Evolutionary conservation across 1,140 invertebrate genomes (phyloP).

Genomic region (Stegodyphus dumicola): DNA sequence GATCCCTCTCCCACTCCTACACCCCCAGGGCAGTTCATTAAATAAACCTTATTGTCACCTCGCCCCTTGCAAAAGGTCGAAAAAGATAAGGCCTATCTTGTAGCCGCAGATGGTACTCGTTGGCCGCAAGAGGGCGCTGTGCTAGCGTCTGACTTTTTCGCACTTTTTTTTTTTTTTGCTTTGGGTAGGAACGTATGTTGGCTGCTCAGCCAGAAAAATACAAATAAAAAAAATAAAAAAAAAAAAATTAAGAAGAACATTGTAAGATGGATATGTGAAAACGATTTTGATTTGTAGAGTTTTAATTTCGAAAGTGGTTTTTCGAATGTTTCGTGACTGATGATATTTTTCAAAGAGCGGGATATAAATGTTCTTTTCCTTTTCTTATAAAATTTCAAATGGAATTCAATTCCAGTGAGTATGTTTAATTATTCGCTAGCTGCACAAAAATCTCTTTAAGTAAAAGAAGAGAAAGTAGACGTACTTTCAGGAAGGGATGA

Average conservation of each 20-base stretch:
- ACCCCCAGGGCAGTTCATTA: constrained; percentile 51
- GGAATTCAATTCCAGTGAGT: too few species aligned
- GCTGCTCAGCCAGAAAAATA: too few species aligned
- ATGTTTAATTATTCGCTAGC: too few species aligned
- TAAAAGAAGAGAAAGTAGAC: too few species aligned
- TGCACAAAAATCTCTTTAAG: too few species aligned
- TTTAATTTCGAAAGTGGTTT: constrained; percentile 28
- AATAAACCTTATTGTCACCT: constrained; percentile 59
- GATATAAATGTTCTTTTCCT: too few species aligned
- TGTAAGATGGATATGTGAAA: not conserved
- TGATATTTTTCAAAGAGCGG: too few species aligned
- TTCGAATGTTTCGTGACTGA: not conserved
- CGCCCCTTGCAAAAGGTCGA: constrained; percentile 35
- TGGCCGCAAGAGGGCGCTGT: constrained; percentile 50
- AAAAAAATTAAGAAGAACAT: not conserved
- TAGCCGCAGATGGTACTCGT: constrained; percentile 47
- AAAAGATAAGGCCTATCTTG: constrained; percentile 54
- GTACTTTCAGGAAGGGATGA: too few species aligned
- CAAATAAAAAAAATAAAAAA: too few species aligned
- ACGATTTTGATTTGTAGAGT: constrained; percentile 32
- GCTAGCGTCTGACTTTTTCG: constrained; percentile 13
- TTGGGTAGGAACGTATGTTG: too few species aligned
- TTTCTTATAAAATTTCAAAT: too few species aligned
- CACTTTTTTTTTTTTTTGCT: constrained; percentile 1
- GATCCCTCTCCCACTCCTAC: not conserved